These are phyloP conservation scores for Candidula unifasciata DNA, from an alignment of 2,888 invertebrate species.

Conservation along the genomic window DNA sequence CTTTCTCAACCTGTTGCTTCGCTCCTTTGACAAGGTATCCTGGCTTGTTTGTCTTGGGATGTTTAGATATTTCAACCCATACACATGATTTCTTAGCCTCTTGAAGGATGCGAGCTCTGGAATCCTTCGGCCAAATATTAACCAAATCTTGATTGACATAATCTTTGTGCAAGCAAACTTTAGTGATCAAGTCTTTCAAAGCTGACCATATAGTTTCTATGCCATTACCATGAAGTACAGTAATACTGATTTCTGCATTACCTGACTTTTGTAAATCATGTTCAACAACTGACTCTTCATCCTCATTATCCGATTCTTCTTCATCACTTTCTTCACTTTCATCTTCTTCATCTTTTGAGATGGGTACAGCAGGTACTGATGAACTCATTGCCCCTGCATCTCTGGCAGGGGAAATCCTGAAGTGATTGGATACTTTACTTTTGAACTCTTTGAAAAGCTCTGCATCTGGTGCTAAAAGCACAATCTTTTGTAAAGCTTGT, in stretches of 20 bases:
- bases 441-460: conserved; percentile 34
- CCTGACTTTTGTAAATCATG: not conserved
- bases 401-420: not conserved
- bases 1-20: conserved; percentile 28
- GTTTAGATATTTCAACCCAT: not conserved
- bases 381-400: not conserved
- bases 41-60: conserved; percentile 14
- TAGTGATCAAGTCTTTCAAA: not conserved
- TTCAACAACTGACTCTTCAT: not conserved
- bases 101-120: not conserved
- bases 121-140: not conserved
- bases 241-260: conserved; percentile 21
- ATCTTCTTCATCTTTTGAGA: not conserved
- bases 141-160: conserved; percentile 13
- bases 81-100: conserved; percentile 4
- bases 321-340: not conserved
- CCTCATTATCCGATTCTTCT: not conserved
- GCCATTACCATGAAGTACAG: not conserved
- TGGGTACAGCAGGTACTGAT: not conserved
- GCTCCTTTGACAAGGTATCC: conserved; percentile 47
- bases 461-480: conserved; percentile 24
- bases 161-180: conserved; percentile 8
- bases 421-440: conserved; percentile 7
- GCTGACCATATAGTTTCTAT: conserved; percentile 21
- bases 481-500: conserved; percentile 4